phyloP scores from a whole-genome alignment of 2,113 vertebrate genomes.

The Pyxicephalus adspersus region DNA sequence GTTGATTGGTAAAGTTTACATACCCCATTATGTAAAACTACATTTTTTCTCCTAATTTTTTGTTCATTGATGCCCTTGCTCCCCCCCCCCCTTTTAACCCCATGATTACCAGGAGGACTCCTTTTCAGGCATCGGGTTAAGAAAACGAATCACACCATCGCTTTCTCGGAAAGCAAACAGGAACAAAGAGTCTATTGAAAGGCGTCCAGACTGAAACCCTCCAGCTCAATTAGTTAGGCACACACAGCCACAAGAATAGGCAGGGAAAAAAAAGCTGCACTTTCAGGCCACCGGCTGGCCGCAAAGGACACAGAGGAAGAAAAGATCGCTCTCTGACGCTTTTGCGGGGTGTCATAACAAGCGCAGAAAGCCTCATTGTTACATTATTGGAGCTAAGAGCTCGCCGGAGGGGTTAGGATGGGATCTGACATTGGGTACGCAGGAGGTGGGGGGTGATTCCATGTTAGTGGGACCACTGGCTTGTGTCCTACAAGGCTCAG shows the following conservation, averaged over 20 bases:
- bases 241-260: constrained; percentile 61
- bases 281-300: constrained; percentile 66
- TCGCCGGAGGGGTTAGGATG: constrained; percentile 60
- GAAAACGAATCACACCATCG: constrained; percentile 59
- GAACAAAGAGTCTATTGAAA: constrained; percentile 77
- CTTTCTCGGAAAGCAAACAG: constrained; percentile 60
- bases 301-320: constrained; percentile 67
- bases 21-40: too few species aligned
- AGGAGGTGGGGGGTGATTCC: constrained; percentile 1
- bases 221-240: constrained; percentile 81
- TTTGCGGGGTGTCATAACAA: constrained; percentile 79
- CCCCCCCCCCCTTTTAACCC: not conserved
- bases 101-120: not conserved
- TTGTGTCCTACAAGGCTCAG: constrained; percentile 15
- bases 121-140: constrained; percentile 45
- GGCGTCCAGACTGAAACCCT: constrained; percentile 76
- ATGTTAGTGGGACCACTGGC: constrained; percentile 16
- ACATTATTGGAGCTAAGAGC: constrained; percentile 72
- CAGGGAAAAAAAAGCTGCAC: constrained; percentile 62
- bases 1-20: too few species aligned
- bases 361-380: constrained; percentile 74
- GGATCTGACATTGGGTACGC: constrained; percentile 1
- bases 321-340: constrained; percentile 71
- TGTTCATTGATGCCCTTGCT: not conserved
- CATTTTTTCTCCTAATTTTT: not conserved